phyloP scores from a whole-genome alignment of 2,797 vertebrate genomes.

The Ctenopoma multispine region DNA sequence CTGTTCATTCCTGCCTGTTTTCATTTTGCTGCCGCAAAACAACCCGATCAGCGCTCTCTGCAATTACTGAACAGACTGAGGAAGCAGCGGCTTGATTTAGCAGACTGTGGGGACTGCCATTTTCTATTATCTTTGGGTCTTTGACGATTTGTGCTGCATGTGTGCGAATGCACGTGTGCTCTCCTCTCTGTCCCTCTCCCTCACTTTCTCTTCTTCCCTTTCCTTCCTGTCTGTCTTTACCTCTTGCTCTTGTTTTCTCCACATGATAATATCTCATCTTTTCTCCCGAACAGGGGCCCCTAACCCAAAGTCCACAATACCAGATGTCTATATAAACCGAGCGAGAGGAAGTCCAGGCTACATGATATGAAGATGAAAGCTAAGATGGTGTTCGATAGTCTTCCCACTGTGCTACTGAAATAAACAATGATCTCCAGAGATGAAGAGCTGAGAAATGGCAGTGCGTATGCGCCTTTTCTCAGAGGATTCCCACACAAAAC shows the following conservation, averaged over 20 bases:
- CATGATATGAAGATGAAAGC: slow-evolving; percentile 72
- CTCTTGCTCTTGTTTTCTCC: slow-evolving; percentile 54
- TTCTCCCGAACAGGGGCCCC: slow-evolving; percentile 54
- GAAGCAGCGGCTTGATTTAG: slow-evolving; percentile 79
- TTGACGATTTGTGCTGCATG: slow-evolving; percentile 76
- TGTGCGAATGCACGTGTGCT: slow-evolving; percentile 48
- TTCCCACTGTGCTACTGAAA: slow-evolving; percentile 50
- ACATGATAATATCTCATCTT: slow-evolving; percentile 73
- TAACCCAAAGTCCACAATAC: slow-evolving; percentile 67
- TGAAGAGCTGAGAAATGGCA: slow-evolving; percentile 29
- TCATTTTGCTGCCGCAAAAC: slow-evolving; percentile 71
- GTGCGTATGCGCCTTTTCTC: slow-evolving; percentile 44
- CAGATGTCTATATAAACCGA: slow-evolving; percentile 75
- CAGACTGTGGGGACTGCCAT: slow-evolving; percentile 74
- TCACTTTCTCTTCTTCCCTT: slow-evolving; percentile 66
- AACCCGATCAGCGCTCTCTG: slow-evolving; percentile 76
- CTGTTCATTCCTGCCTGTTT: slow-evolving; percentile 60
- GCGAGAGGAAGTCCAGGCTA: slow-evolving; percentile 63
- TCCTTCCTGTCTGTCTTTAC: slow-evolving; percentile 61
- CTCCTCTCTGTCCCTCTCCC: slow-evolving; percentile 45
- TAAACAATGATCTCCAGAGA: slow-evolving; percentile 60
- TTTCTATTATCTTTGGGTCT: slow-evolving; percentile 78
- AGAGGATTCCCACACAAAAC: slow-evolving; percentile 65
- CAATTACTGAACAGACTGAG: slow-evolving; percentile 76
- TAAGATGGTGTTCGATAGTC: slow-evolving; percentile 65